phyloP scores from a whole-genome alignment of 2,888 invertebrate species.

The Ochlodes sylvanus region DNA sequence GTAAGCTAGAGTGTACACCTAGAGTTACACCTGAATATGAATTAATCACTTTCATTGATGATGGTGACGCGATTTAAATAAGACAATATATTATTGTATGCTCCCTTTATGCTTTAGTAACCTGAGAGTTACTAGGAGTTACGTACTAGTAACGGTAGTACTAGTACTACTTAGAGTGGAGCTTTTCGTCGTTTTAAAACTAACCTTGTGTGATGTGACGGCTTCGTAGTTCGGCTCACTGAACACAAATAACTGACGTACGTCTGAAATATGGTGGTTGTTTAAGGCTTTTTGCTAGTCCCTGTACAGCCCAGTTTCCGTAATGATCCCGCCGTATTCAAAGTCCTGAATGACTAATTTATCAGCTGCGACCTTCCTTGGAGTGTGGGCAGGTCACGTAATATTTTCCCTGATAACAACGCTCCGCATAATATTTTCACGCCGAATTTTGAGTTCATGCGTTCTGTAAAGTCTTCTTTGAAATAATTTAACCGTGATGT shows the following conservation, averaged over 20 bases:
- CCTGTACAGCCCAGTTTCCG: slow-evolving; percentile 1
- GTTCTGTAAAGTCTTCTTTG: slow-evolving; percentile 8
- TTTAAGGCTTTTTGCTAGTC: slow-evolving; percentile 12
- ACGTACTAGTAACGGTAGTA: too few species aligned
- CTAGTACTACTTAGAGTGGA: too few species aligned
- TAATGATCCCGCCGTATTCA: slow-evolving; percentile 16
- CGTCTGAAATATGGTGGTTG: slow-evolving; percentile 10
- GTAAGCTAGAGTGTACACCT: too few species aligned
- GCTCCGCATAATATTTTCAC: slow-evolving; percentile 8
- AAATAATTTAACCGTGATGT: slow-evolving; percentile 1
- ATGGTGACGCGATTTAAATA: too few species aligned
- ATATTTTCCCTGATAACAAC: slow-evolving; percentile 15
- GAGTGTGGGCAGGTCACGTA: not conserved
- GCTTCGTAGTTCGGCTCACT: slow-evolving; percentile 12
- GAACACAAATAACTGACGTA: slow-evolving; percentile 24
- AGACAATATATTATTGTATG: too few species aligned
- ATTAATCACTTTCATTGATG: too few species aligned
- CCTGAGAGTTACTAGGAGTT: too few species aligned
- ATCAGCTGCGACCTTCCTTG: slow-evolving; percentile 11
- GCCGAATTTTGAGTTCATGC: slow-evolving; percentile 5
- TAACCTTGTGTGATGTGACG: not conserved
- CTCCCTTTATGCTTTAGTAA: too few species aligned
- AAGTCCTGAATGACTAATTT: slow-evolving; percentile 26
- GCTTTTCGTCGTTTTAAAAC: slow-evolving; percentile 2
- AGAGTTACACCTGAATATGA: too few species aligned